A percentile compares a stretch with the other conserved stretches of the same genome.
Conservation (phyloP, 2,797 vertebrate genomes). For the Pseudochirops corinnae region DNA sequence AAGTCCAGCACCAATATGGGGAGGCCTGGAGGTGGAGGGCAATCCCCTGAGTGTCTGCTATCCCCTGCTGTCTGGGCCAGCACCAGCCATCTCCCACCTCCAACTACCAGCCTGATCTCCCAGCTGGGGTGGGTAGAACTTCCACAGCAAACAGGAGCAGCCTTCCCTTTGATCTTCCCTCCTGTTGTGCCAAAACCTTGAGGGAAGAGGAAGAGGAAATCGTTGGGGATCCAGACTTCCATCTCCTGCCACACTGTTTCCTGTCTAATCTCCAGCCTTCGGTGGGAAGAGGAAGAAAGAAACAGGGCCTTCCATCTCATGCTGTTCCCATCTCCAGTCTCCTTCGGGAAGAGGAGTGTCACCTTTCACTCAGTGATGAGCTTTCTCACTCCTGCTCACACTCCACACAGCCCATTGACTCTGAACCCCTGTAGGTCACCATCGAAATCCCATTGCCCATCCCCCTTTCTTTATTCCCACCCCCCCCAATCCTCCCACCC, state of each 20-base stretch:
- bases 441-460: neutral
- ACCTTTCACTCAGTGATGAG: neutral
- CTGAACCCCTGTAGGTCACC: too few relatives aligned
- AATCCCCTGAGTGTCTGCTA: too few relatives aligned
- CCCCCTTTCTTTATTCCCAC: too few relatives aligned
- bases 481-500: too few relatives aligned
- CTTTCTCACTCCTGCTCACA: neutral
- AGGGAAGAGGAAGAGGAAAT: neutral
- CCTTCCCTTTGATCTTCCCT: neutral
- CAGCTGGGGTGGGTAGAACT: neutral
- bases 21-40: neutral
- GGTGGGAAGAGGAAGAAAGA: neutral
- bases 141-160: neutral
- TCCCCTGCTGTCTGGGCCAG: too few relatives aligned
- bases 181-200: neutral
- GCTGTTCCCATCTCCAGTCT: neutral
- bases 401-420: neutral
- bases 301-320: neutral
- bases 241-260: neutral
- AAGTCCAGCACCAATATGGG: neutral
- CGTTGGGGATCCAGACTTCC: neutral
- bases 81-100: neutral
- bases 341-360: neutral
- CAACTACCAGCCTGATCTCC: neutral
- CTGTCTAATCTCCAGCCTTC: neutral